These are phyloP conservation scores for Orgyia antiqua DNA, from an alignment of 2,888 invertebrate species.

Conservation along the genomic window DNA sequence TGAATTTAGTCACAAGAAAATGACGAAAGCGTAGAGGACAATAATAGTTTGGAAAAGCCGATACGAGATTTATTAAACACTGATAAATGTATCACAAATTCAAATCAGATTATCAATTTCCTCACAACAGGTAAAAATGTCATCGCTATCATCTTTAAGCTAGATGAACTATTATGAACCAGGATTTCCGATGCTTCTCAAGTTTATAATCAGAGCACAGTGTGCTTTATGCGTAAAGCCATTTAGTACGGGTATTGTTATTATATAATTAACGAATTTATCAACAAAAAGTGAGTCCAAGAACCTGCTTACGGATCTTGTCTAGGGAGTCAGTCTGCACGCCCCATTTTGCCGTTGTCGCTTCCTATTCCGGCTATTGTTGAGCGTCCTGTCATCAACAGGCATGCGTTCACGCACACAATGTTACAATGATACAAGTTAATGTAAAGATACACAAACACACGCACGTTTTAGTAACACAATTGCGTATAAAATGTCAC, in stretches of 20 bases:
- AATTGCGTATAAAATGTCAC: conserved; percentile 11
- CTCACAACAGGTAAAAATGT: too few species aligned
- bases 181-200: conserved; percentile 56
- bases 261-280: conserved; percentile 45
- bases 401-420: conserved; percentile 49
- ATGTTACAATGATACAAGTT: conserved; percentile 22
- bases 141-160: too few species aligned
- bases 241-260: conserved; percentile 39
- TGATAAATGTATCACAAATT: too few species aligned
- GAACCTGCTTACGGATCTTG: conserved; percentile 65
- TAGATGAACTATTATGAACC: conserved; percentile 44
- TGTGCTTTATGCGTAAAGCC: conserved; percentile 47
- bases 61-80: too few species aligned
- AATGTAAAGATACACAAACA: conserved; percentile 24
- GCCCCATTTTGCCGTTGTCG: conserved; percentile 60
- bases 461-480: conserved; percentile 7
- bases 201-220: conserved; percentile 38
- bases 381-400: conserved; percentile 63
- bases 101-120: too few species aligned
- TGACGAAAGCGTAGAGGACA: too few species aligned
- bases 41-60: too few species aligned
- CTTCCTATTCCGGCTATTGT: conserved; percentile 77
- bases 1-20: too few species aligned
- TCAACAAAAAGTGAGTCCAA: conserved; percentile 44
- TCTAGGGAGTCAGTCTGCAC: conserved; percentile 54